Percentiles rank a stretch among this genome's conserved stretches.
Evolutionary conservation across 1,140 invertebrate species (phyloP).

Genomic region (Aphelinus certus): DNA sequence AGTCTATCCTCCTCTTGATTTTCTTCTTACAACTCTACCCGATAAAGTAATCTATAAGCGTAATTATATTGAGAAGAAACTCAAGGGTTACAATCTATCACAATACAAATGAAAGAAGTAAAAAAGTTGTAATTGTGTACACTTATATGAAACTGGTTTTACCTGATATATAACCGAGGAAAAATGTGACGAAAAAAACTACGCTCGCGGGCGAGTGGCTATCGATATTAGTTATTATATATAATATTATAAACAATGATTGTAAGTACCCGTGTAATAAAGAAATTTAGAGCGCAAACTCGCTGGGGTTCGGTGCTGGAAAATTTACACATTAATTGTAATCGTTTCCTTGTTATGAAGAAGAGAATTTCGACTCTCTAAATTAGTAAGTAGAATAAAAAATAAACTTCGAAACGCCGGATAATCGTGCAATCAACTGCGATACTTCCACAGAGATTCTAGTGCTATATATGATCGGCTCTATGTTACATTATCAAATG

Average conservation of each 20-base stretch:
- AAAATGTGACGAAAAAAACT: constrained; percentile 44
- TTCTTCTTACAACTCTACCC: background rate
- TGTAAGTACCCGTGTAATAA: constrained; percentile 50
- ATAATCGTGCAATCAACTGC: background rate
- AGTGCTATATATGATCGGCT: background rate
- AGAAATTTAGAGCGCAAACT: constrained; percentile 5
- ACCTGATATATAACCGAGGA: constrained; percentile 29
- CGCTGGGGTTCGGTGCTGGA: constrained; percentile 6
- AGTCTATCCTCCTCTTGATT: background rate
- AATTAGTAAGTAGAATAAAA: background rate
- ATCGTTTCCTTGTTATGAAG: too few relatives aligned
- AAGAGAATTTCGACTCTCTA: background rate
- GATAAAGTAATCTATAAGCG: background rate
- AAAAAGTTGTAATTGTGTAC: constrained; percentile 35
- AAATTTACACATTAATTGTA: constrained; percentile 1
- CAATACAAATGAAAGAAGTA: constrained; percentile 24
- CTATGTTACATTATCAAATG: background rate
- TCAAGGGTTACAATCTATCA: background rate
- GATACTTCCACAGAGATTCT: background rate
- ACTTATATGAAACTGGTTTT: constrained; percentile 40
- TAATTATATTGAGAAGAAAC: constrained; percentile 1
- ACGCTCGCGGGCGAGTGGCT: constrained; percentile 62
- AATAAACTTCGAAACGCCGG: background rate
- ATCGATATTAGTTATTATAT: constrained; percentile 52
- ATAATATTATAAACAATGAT: constrained; percentile 36